Conservation (phyloP, 2,797 vertebrate genomes). For the Telmatherina bonti region DNA sequence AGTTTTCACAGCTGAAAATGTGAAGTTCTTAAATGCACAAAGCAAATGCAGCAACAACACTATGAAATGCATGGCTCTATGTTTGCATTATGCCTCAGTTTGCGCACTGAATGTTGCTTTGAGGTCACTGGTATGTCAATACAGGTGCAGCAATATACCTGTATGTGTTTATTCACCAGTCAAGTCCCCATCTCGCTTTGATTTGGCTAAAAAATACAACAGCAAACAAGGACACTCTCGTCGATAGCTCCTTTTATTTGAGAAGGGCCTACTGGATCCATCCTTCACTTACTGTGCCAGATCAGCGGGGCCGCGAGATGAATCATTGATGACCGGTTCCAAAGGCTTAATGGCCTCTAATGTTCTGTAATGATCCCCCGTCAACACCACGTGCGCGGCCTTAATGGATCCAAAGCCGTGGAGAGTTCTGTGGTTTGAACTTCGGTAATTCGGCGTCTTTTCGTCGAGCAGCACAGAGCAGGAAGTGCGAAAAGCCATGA, state of each 20-base stretch:
- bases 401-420: slow-evolving; percentile 93
- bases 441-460: slow-evolving; percentile 84
- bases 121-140: background rate
- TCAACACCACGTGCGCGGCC: slow-evolving; percentile 89
- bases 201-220: slow-evolving; percentile 6
- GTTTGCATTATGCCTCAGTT: background rate
- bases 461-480: slow-evolving; percentile 49
- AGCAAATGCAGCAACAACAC: background rate
- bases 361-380: slow-evolving; percentile 97
- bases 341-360: slow-evolving; percentile 97
- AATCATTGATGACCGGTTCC: slow-evolving; percentile 96
- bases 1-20: background rate
- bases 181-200: background rate
- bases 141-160: background rate
- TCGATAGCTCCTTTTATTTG: slow-evolving; percentile 52
- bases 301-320: slow-evolving; percentile 86
- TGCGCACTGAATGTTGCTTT: background rate
- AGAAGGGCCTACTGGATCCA: slow-evolving; percentile 58
- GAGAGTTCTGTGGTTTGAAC: slow-evolving; percentile 93
- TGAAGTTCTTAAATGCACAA: background rate
- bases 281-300: slow-evolving; percentile 68
- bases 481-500: slow-evolving; percentile 66
- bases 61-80: background rate
- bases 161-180: background rate
- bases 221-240: slow-evolving; percentile 14